A percentile compares a stretch with the other conserved stretches of the same genome.
Evolutionary conservation across 2,888 invertebrate species (phyloP).

Genomic region (Bedellia somnulentella): DNA sequence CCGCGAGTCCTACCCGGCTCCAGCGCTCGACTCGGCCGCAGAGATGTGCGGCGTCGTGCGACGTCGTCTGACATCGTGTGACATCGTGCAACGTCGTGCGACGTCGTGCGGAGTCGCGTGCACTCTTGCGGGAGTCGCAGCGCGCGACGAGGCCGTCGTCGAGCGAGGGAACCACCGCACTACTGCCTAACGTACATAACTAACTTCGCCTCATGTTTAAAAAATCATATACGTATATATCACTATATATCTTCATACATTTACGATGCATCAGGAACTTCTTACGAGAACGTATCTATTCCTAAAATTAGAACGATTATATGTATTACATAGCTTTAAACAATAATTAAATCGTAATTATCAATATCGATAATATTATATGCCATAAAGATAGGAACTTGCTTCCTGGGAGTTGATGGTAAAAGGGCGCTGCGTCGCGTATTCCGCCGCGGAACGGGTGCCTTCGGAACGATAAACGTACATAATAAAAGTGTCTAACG

Average conservation of each 20-base stretch:
- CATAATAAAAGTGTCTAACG: slow-evolving; percentile 60
- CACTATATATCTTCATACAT: slow-evolving; percentile 61
- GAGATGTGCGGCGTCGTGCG: too few relatives aligned
- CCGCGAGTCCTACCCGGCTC: slow-evolving; percentile 2
- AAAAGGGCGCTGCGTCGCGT: slow-evolving; percentile 36
- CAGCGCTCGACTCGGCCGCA: slow-evolving; percentile 6
- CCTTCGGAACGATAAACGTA: slow-evolving; percentile 53
- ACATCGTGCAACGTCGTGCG: too few relatives aligned
- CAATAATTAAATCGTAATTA: slow-evolving; percentile 64
- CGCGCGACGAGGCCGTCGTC: slow-evolving; percentile 8
- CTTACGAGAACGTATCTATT: slow-evolving; percentile 62
- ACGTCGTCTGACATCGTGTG: too few relatives aligned
- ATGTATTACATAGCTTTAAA: slow-evolving; percentile 65
- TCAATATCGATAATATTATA: slow-evolving; percentile 64
- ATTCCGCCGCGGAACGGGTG: slow-evolving; percentile 40
- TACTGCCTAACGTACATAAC: slow-evolving; percentile 59
- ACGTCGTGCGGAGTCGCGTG: too few relatives aligned
- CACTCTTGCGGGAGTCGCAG: not conserved
- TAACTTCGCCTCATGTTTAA: slow-evolving; percentile 58
- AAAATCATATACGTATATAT: slow-evolving; percentile 61
- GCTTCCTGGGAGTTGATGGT: slow-evolving; percentile 62
- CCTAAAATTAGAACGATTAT: slow-evolving; percentile 63
- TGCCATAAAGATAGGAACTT: slow-evolving; percentile 65
- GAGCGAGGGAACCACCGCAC: slow-evolving; percentile 27
- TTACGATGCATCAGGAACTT: slow-evolving; percentile 63